phyloP scores from a whole-genome alignment of 2,113 vertebrate species.

The Oostethus manadensis region DNA sequence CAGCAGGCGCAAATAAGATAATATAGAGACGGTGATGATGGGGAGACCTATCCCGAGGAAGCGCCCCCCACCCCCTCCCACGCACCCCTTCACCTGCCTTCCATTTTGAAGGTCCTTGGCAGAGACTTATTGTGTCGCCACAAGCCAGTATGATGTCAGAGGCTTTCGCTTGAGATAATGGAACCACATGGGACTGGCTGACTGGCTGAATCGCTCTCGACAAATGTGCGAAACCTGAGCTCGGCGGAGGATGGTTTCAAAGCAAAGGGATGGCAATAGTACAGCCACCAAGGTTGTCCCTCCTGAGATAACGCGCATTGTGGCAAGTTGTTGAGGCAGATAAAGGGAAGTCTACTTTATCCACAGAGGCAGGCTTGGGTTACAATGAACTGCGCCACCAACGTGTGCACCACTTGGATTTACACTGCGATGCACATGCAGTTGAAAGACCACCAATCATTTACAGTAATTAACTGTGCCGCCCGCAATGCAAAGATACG shows the following conservation, averaged over 20 bases:
- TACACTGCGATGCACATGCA: constrained; percentile 6
- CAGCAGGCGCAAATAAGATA: constrained; percentile 35
- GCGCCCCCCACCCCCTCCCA: constrained; percentile 11
- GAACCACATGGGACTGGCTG: constrained; percentile 56
- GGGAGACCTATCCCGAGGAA: constrained; percentile 32
- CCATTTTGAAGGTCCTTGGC: constrained; percentile 41
- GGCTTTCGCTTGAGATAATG: constrained; percentile 54
- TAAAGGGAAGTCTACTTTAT: neutral
- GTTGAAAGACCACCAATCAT: constrained; percentile 63
- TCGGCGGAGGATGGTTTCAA: constrained; percentile 43
- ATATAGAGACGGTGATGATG: neutral
- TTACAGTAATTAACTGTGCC: constrained; percentile 53
- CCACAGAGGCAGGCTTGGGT: neutral
- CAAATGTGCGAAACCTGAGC: constrained; percentile 55
- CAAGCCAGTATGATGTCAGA: constrained; percentile 21
- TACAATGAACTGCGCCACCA: neutral
- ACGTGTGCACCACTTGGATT: neutral
- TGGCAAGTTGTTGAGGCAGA: constrained; percentile 6
- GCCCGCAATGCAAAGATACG: constrained; percentile 12
- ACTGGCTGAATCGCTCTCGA: constrained; percentile 22
- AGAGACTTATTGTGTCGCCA: constrained; percentile 49
- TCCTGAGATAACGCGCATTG: neutral
- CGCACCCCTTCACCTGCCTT: neutral
- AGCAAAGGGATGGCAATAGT: constrained; percentile 7
- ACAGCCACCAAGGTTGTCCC: constrained; percentile 1